Percentiles rank a stretch among this genome's conserved stretches.
phyloP scores from a whole-genome alignment of 2,888 invertebrate genomes.

The Carpatolechia fugitivella region DNA sequence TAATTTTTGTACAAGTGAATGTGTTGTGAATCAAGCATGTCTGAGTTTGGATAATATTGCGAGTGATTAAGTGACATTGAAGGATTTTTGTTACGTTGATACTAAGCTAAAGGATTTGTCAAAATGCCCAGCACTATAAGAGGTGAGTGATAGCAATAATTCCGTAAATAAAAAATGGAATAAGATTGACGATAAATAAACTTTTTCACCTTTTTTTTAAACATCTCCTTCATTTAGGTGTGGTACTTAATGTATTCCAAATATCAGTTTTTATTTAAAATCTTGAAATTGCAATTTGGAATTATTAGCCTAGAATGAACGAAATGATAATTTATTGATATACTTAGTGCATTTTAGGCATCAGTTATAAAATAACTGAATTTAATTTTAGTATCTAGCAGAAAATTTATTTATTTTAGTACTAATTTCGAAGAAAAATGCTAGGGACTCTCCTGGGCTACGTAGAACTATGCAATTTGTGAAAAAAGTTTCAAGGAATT shows the following conservation, averaged over 20 bases:
- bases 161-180: neutral
- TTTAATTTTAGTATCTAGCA: no score
- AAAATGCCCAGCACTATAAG: slow-evolving; percentile 77
- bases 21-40: slow-evolving; percentile 36
- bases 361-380: neutral
- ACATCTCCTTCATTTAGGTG: no score
- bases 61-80: slow-evolving; percentile 32
- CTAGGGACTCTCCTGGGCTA: no score
- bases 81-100: slow-evolving; percentile 38
- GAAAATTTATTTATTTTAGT: no score
- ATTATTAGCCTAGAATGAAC: neutral
- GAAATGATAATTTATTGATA: neutral
- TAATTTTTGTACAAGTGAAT: slow-evolving; percentile 19
- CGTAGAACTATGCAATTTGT: no score
- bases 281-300: no score
- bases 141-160: slow-evolving; percentile 51
- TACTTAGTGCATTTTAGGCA: neutral
- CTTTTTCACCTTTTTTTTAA: no score
- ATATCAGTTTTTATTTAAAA: no score
- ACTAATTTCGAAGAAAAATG: no score
- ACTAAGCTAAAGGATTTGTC: slow-evolving; percentile 42
- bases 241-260: no score
- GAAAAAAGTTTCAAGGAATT: no score
- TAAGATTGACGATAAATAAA: no score
- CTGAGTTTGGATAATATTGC: slow-evolving; percentile 51